Percentiles rank a stretch among this genome's conserved stretches.
Conservation (phyloP, 1,140 invertebrate species). For the Formica selysi region DNA sequence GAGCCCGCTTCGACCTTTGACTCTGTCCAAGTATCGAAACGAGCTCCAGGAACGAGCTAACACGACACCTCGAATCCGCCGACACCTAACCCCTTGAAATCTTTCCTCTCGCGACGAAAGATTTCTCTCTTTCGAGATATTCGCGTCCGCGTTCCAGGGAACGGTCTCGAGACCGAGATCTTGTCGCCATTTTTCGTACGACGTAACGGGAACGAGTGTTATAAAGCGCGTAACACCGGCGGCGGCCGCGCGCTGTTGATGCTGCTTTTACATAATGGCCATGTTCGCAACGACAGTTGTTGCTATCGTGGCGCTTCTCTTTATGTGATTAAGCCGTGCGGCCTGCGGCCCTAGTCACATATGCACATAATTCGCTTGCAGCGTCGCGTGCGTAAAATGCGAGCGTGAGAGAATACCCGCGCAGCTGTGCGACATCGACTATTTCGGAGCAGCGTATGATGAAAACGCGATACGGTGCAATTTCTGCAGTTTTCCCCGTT, state of each 20-base stretch:
- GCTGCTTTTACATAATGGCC: slow-evolving; percentile 26
- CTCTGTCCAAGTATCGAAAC: neutral
- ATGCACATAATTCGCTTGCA: neutral
- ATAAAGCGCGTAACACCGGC: neutral
- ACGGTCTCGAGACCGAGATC: neutral
- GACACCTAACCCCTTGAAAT: slow-evolving; percentile 38
- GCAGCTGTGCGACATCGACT: neutral
- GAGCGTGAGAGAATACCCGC: neutral
- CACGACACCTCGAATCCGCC: neutral
- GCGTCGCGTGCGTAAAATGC: neutral
- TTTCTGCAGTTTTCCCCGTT: neutral
- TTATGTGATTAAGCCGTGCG: neutral
- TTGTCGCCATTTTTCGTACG: slow-evolving; percentile 43
- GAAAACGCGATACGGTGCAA: neutral
- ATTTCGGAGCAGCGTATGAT: neutral
- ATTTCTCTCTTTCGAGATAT: neutral
- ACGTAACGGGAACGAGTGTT: slow-evolving; percentile 17
- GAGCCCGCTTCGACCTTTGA: no score
- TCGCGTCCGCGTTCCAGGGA: neutral
- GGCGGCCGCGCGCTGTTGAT: neutral
- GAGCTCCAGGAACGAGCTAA: neutral
- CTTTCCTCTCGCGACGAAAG: neutral
- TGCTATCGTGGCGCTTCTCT: neutral
- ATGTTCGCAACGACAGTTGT: neutral
- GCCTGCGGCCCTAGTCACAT: no score